Conservation (phyloP, 2,113 vertebrate genomes). For the Seriola quinqueradiata region DNA sequence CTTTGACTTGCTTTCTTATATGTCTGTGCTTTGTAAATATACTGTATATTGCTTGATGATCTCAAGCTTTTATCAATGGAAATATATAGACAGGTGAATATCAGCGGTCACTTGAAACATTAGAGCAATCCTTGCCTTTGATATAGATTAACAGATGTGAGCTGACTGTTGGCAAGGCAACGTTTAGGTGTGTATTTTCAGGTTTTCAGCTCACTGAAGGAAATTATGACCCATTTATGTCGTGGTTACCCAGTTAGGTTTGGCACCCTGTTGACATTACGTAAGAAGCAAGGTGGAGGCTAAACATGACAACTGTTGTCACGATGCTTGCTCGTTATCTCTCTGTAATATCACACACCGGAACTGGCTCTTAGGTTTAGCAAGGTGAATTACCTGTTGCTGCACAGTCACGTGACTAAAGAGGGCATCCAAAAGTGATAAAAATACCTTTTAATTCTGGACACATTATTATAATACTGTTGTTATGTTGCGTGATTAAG, state of each 20-base stretch:
- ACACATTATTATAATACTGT: not conserved
- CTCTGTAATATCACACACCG: not conserved
- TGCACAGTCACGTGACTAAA: constrained; percentile 55
- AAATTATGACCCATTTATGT: not conserved
- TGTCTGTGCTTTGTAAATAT: not conserved
- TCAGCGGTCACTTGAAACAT: not conserved
- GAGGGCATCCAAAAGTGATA: constrained; percentile 3
- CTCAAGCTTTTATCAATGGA: not conserved
- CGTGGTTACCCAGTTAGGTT: not conserved
- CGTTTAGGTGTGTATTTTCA: not conserved
- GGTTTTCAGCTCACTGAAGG: not conserved
- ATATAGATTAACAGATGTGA: not conserved
- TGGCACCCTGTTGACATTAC: not conserved
- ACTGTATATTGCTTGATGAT: not conserved
- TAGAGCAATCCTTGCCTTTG: not conserved
- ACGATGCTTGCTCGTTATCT: not conserved
- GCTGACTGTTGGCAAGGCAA: not conserved
- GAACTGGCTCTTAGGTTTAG: not conserved
- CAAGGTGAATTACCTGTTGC: constrained; percentile 64
- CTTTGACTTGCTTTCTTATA: not conserved
- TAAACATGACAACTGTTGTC: not conserved
- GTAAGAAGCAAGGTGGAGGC: not conserved
- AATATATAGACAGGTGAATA: not conserved
- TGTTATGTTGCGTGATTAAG: not conserved
- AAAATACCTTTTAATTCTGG: not conserved